Evolutionary conservation across 1,140 invertebrate genomes (phyloP).

Genomic region (Macrobrachium nipponense): DNA sequence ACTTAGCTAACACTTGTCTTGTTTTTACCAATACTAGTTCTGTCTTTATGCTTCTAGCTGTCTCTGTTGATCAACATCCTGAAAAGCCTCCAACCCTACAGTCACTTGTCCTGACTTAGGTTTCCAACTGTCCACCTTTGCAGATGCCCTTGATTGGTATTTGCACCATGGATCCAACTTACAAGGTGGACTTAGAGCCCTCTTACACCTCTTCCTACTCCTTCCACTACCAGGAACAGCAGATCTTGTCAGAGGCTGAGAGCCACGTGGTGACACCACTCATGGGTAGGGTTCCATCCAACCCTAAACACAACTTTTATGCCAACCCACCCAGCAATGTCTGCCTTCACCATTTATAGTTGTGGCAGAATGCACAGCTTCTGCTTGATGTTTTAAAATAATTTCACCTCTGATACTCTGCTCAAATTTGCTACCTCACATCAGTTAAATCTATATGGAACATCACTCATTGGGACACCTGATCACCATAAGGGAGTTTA

Average conservation of each 20-base stretch:
- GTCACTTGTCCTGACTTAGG: not conserved
- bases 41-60: too few relatives aligned
- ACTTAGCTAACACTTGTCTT: too few relatives aligned
- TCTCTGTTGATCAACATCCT: too few relatives aligned
- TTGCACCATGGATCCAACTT: conserved; percentile 61
- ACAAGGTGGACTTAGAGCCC: conserved; percentile 56
- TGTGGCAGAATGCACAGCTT: not conserved
- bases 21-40: too few relatives aligned
- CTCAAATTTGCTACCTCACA: too few relatives aligned
- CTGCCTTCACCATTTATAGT: not conserved
- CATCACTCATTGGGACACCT: too few relatives aligned
- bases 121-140: conserved; percentile 34
- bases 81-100: not conserved
- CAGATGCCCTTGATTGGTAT: conserved; percentile 61
- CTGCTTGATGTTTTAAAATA: too few relatives aligned
- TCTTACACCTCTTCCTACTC: conserved; percentile 45
- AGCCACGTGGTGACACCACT: conserved; percentile 28
- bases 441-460: too few relatives aligned
- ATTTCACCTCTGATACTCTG: too few relatives aligned
- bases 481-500: too few relatives aligned
- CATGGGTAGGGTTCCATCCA: conserved; percentile 47
- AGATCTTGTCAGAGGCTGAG: not conserved
- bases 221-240: conserved; percentile 35
- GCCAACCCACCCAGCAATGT: conserved; percentile 36
- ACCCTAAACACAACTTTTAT: conserved; percentile 11